Evolutionary conservation across 2,797 vertebrate genomes (phyloP), one percentile per base, ranked within the genome.

Genomic region (Sebastes baramenuke): DNA sequence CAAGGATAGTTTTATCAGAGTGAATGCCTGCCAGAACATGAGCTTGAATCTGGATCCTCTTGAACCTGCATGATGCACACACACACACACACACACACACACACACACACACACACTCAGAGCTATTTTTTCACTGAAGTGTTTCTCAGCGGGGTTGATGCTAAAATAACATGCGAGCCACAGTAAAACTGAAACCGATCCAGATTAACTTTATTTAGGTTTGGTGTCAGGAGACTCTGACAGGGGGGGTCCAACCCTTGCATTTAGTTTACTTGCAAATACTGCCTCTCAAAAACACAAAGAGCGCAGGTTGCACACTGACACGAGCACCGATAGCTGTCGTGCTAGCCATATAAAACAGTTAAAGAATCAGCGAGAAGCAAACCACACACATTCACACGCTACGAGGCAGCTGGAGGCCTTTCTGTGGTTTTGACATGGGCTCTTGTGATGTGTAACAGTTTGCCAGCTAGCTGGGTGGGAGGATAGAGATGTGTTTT

Each of bases 351-450:
- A 24, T 75, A 10, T 38, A 82, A 62, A 83, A 84, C 46, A 38
- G 54, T 76, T 68, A 75, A 80, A 80, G 54, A 38, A 75, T 77
- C 71, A 70, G 38, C 54, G 67, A 71, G 71, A 27, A 78, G 27
- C 61, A 61, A 61, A 65, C 69, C 52, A 73, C 46, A 60, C 77
- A 56, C 67, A 77, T 66, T 55, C 18, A 75, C 42, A 25, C 20
- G 62, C 91, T 83, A 36, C 65, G 76, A 91, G 86, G 88, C 72
- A 86, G 85, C 90, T 87, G 3, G 22, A 77, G 89, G 90, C 85
- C 81, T 84, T 85, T 86, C 60, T 87, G 83, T 79, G 76, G 82
- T 85, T 92, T 88, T 86, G 82, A 90, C 90, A 87, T 56, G 72
- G 79, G 72, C 72, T 84, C 78, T 81, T 88, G 60, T 86, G 87